Conservation (phyloP, 2,888 invertebrate species). For the Nematopogon swammerdamellus region DNA sequence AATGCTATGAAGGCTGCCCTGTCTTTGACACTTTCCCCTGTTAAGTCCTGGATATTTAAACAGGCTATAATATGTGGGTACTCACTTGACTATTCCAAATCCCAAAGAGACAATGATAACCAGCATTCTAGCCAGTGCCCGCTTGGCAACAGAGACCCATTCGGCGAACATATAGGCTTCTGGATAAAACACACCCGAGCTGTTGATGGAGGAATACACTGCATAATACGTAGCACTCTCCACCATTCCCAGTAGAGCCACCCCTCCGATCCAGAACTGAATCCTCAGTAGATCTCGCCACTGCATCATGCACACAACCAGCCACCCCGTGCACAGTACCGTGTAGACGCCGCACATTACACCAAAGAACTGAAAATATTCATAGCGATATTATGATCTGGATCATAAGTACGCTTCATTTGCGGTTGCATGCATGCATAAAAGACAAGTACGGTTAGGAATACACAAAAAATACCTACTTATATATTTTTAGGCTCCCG, state of each 20-base stretch:
- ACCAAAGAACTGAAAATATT: conserved; percentile 71
- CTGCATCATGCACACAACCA: conserved; percentile 76
- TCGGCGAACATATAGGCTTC: conserved; percentile 81
- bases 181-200: conserved; percentile 34
- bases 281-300: conserved; percentile 90
- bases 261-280: conserved; percentile 95
- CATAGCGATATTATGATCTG: neutral
- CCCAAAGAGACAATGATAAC: conserved; percentile 93
- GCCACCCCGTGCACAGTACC: conserved; percentile 78
- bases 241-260: conserved; percentile 82
- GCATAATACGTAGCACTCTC: conserved; percentile 90
- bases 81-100: conserved; percentile 93
- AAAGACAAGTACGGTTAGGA: no score
- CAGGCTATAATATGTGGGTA: no score
- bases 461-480: no score
- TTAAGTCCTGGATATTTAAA: no score
- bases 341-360: conserved; percentile 88
- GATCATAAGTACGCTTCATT: neutral
- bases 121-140: conserved; percentile 88
- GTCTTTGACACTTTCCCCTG: no score
- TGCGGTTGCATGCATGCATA: no score
- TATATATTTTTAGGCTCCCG: no score
- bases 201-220: conserved; percentile 63
- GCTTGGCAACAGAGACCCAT: conserved; percentile 86
- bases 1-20: no score